Evolutionary conservation across 2,113 vertebrate species (phyloP), one percentile per base, ranked within the genome.

Genomic region (Hylia prasina): DNA sequence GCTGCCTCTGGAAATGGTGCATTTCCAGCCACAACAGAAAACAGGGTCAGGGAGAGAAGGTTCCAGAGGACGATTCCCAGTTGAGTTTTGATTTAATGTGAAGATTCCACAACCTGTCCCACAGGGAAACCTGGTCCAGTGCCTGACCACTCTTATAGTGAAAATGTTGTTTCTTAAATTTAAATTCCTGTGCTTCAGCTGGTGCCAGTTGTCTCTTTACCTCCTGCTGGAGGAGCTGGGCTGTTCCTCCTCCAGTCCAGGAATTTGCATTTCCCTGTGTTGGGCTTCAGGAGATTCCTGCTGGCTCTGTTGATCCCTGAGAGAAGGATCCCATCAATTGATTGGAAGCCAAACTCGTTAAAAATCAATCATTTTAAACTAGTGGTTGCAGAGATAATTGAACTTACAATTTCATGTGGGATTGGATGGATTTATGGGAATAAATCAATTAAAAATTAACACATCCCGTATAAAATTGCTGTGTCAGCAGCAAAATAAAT

Each of bases 61-160:
- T 19, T 63, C 13, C 71, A 63, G n/a, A 18, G 39, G 47, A 31
- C 0, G 0, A 25, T 35, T 42, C 21, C n/a, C 60, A 8, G 8
- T 3, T 75, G 37, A 40, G 31, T 45, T 70, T 66, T 63, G n/a
- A 10, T 44, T 57, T 39, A 33, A n/a, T 14, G 7, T 37, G 69
- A 28, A 69, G 16, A 51, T 61, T 75, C 28, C 60, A 53, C 13
- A 56, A 0, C 7, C 1, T 56, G 0, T 51, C 33, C 68, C 25
- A 6, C 6, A 69, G 51, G 18, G n/a, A 35, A 33, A 33, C 3
- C 15, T 48, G 3, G 21, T 73, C 33, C 28, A n/a, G 14, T n/a
- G 15, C 20, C 35, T 45, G 45, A 28, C 10, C 25, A n/a, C 23
- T 5, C 9, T 57, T 22, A 7, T 18, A 14, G 15, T 45, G 33